Base-by-base conservation (phyloP, 2,888 invertebrate species). In the Phaedon cochleariae region DNA sequence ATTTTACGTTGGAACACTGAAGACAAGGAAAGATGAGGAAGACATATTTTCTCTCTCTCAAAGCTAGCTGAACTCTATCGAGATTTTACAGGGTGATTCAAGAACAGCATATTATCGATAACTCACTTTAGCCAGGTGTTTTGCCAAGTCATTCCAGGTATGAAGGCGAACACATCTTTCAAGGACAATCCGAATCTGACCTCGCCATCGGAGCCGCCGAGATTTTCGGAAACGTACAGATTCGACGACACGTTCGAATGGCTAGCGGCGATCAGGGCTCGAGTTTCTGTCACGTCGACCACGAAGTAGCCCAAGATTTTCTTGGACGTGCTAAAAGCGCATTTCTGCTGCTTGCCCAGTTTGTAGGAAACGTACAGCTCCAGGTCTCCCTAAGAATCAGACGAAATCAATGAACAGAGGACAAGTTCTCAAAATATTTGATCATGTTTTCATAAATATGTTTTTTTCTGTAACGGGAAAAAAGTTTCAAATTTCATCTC, bases 101-200 rank as follows among this genome's bases (percentile, higher is more conserved):
- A n/a, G n/a, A n/a, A n/a, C n/a, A n/a, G n/a, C n/a, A n/a, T n/a
- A 26, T 26, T 26, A 26, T 26, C 26, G 9, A 34, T 34, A 5
- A 84, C 89, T 89, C 85, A 95, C 94, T 90, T 90, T 2, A 95
- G 83, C 93, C 94, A 94, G 65, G 92, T 91, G 72, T 91, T 88
- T 76, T 90, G 90, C 91, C 92, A 94, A 45, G 92, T 92, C 9
- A 87, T 88, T 77, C 92, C 91, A 0, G 94, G 94, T 80, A 94
- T 93, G 81, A 92, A 95, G 74, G 92, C 93, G 73, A 96, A 86
- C 58, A 96, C 89, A 74, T 91, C 89, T 75, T 92, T 90, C 70
- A 96, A 84, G 4, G 95, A 95, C 67, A 93, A 83, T 0, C 91
- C 89, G 79, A 95, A 96, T 76, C 88, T 87, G 74, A 91, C 87